Conservation (phyloP, 2,888 invertebrate species). For the Ectobius pallidus region DNA sequence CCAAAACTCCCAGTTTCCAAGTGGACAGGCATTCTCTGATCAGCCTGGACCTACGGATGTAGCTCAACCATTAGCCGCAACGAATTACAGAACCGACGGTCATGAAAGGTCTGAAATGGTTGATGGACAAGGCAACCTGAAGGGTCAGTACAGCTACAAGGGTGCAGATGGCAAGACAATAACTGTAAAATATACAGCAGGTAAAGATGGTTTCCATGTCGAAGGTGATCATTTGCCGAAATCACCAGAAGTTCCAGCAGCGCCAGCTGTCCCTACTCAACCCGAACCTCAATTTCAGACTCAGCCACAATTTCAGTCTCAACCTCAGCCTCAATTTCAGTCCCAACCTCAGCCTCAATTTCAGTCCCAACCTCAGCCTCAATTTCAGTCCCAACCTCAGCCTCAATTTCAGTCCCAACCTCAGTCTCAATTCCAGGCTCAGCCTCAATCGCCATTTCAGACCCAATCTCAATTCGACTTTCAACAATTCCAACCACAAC, state of each 20-base stretch:
- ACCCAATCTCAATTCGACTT: conserved; percentile 2
- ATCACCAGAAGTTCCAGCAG: conserved; percentile 2
- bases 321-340: conserved; percentile 31
- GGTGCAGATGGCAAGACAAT: conserved; percentile 70
- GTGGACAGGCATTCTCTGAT: no score
- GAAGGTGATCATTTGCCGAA: conserved; percentile 41
- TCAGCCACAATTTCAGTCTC: conserved; percentile 40
- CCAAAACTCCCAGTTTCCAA: no score
- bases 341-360: neutral
- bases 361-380: conserved; percentile 12
- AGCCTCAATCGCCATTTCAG: conserved; percentile 11
- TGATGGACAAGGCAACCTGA: conserved; percentile 42
- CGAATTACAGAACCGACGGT: conserved; percentile 38
- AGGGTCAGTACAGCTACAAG: conserved; percentile 59
- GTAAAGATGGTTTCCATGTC: conserved; percentile 49
- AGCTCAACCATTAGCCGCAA: conserved; percentile 37
- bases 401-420: conserved; percentile 29
- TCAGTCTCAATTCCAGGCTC: neutral
- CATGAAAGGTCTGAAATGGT: conserved; percentile 42
- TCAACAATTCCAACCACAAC: conserved; percentile 7
- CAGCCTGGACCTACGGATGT: conserved; percentile 9
- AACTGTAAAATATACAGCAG: conserved; percentile 62
- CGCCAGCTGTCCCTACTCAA: conserved; percentile 13
- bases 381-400: conserved; percentile 27
- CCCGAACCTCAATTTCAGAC: conserved; percentile 38